phyloP scores from a whole-genome alignment of 2,797 vertebrate genomes.

The Hoplostethus mediterraneus region DNA sequence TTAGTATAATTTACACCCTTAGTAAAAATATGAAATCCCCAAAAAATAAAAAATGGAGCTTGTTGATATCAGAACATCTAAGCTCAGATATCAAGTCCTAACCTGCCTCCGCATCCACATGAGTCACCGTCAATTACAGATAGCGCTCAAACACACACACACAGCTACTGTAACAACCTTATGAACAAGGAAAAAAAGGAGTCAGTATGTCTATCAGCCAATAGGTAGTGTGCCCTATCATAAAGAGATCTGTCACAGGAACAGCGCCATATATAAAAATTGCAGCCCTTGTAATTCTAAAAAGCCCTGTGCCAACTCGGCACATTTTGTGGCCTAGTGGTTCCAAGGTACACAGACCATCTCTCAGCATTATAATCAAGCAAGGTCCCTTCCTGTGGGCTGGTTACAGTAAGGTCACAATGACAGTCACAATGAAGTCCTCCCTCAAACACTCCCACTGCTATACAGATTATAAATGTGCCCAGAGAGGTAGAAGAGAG shows the following conservation, averaged over 20 bases:
- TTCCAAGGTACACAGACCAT: constrained; percentile 75
- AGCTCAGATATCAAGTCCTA: background rate
- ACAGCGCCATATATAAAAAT: constrained; percentile 35
- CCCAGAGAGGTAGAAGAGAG: constrained; percentile 31
- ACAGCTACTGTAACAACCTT: constrained; percentile 7
- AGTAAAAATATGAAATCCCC: constrained; percentile 8
- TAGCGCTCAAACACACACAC: constrained; percentile 15
- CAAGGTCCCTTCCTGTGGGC: constrained; percentile 69
- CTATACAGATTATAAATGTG: constrained; percentile 11
- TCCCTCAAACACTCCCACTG: constrained; percentile 39
- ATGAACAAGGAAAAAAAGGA: background rate
- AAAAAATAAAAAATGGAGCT: background rate
- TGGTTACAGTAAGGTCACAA: constrained; percentile 65
- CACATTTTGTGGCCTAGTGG: constrained; percentile 64
- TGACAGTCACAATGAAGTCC: constrained; percentile 60
- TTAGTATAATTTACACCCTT: background rate
- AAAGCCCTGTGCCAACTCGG: constrained; percentile 63
- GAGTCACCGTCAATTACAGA: constrained; percentile 24
- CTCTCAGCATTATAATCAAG: constrained; percentile 69
- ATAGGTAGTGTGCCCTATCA: constrained; percentile 52
- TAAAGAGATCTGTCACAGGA: constrained; percentile 50
- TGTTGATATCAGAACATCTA: background rate
- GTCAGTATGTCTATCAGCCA: constrained; percentile 6
- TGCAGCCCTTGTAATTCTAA: constrained; percentile 56
- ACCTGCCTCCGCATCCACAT: constrained; percentile 18